Evolutionary conservation across 2,113 vertebrate genomes (phyloP), one percentile per base, ranked within the genome.

Genomic region (Podarcis cretensis): DNA sequence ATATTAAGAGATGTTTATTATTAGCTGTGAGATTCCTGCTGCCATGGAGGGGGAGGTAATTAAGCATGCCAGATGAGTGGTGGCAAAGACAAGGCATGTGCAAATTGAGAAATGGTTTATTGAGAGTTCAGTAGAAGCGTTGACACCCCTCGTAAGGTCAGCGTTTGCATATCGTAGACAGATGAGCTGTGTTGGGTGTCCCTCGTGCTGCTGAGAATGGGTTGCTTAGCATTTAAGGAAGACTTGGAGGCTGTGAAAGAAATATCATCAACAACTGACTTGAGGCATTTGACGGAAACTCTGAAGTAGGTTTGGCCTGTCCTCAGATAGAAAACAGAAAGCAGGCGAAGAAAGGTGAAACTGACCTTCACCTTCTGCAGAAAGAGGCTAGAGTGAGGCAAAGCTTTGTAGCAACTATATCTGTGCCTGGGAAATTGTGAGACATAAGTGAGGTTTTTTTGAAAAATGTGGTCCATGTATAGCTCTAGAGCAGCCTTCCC

Each of bases 1-100:
- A 81, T 82, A 90, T 90, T 89, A 90, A 90, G 74, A 83, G 23
- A 40, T 89, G 80, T 43, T 91, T 92, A 84, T 21, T 84, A 81
- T 90, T 63, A 91, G 3, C 35, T 48, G 14, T 83, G 88, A 91
- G 90, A 74, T 43, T 5, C 90, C 73, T 84, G 69, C 65, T 79
- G 1, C 81, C 85, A 13, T 75, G 32, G 14, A 23, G 63, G 86
- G 86, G 35, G 43, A 94, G 66, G n/a, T 65, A 77, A 59, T 94
- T 87, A 63, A 18, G 6, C 18, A 81, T 77, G 59, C 84, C 27
- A 89, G 54, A 18, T 59, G 65, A 85, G 10, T 27, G 8, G 35
- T 85, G 35, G 84, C 6, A 86, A 69, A 83, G 86, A 0, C 10
- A 87, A 83, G 77, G 40, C 57, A 87, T 30, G 23, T 16, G 30